Evolutionary conservation across 2,888 invertebrate genomes (phyloP).

Genomic region (Cheilosia pagana): DNA sequence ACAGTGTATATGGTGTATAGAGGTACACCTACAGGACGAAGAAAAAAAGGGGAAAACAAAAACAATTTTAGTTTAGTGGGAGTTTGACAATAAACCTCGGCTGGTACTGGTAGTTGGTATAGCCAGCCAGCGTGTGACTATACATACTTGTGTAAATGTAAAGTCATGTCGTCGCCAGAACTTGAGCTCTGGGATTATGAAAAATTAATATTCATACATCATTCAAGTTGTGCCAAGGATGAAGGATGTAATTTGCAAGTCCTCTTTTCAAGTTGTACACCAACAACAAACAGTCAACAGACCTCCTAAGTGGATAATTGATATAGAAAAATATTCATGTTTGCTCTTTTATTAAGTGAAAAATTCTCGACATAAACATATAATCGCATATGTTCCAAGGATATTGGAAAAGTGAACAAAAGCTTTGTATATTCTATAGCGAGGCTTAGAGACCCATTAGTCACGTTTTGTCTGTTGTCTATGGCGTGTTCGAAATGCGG

Average conservation of each 20-base stretch:
- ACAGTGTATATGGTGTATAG: neutral
- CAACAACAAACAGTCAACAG: conserved; percentile 34
- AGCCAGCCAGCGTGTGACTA: conserved; percentile 2
- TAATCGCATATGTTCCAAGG: neutral
- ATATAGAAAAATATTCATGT: conserved; percentile 55
- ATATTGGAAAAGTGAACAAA: conserved; percentile 2
- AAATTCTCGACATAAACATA: conserved; percentile 9
- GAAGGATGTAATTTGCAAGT: conserved; percentile 68
- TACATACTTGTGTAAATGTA: conserved; percentile 33
- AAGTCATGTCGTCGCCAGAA: conserved; percentile 63
- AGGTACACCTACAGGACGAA: conserved; percentile 33
- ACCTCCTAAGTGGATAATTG: conserved; percentile 65
- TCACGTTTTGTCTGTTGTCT: neutral
- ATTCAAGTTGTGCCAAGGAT: conserved; percentile 62
- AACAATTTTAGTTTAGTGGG: conserved; percentile 1
- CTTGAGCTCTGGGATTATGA: conserved; percentile 67
- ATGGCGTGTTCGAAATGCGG: neutral
- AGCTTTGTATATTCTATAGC: neutral
- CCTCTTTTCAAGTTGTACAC: conserved; percentile 16
- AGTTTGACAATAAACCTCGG: conserved; percentile 60
- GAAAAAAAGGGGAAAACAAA: conserved; percentile 53
- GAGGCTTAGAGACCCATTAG: conserved; percentile 15
- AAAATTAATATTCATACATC: conserved; percentile 72
- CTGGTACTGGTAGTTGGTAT: conserved; percentile 30
- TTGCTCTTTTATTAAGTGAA: conserved; percentile 8